phyloP scores from a whole-genome alignment of 1,140 invertebrate species.

The Mesaphorura yosii region DNA sequence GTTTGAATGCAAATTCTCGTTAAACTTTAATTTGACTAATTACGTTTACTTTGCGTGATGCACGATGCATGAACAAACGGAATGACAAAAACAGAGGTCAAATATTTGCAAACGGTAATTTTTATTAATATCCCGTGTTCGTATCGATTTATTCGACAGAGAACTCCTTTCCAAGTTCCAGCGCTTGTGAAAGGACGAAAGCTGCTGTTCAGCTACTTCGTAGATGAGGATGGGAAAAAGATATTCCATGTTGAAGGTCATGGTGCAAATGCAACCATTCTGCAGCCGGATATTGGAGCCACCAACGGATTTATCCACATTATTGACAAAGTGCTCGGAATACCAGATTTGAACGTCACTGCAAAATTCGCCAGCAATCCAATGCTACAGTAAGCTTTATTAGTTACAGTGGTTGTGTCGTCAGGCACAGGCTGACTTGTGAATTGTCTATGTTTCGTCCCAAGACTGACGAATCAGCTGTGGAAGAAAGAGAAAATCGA shows the following conservation, averaged over 20 bases:
- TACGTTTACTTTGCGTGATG: too few relatives aligned
- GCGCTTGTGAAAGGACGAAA: conserved; percentile 57
- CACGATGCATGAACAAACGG: too few relatives aligned
- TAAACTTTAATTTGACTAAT: too few relatives aligned
- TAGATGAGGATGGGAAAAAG: conserved; percentile 50
- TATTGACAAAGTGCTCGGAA: conserved; percentile 81
- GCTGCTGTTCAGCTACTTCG: conserved; percentile 70
- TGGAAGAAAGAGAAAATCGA: conserved; percentile 62
- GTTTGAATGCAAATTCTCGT: too few relatives aligned
- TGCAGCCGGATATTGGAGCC: conserved; percentile 77
- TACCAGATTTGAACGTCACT: conserved; percentile 78
- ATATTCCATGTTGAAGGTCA: conserved; percentile 76
- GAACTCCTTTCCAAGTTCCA: conserved; percentile 45
- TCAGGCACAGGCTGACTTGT: too few relatives aligned
- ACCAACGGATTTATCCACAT: conserved; percentile 91
- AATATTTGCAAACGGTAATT: too few relatives aligned
- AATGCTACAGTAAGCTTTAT: conserved; percentile 61
- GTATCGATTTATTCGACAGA: not conserved
- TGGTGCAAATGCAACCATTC: conserved; percentile 77
- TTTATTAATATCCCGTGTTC: not conserved
- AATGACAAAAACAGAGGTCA: too few relatives aligned
- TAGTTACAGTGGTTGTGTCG: not conserved
- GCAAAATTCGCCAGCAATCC: conserved; percentile 53
- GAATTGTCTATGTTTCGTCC: too few relatives aligned
- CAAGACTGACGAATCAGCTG: conserved; percentile 58